phyloP scores from a whole-genome alignment of 2,797 vertebrate genomes.

The Myripristis jacobus region DNA sequence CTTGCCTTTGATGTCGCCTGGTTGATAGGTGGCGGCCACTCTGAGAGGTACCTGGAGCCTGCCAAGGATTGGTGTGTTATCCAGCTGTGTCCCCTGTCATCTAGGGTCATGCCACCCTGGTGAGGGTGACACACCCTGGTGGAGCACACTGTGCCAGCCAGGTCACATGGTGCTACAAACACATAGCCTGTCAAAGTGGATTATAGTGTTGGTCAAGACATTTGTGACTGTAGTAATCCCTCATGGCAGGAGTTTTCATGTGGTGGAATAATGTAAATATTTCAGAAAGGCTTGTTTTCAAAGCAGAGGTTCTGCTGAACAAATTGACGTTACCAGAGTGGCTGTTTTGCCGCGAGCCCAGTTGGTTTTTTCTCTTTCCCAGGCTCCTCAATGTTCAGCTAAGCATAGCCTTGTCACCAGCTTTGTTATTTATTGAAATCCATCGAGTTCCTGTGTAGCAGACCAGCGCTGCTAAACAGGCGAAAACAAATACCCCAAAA shows the following conservation, averaged over 20 bases:
- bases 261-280: slow-evolving; percentile 65
- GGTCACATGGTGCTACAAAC: slow-evolving; percentile 58
- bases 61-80: slow-evolving; percentile 48
- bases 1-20: slow-evolving; percentile 59
- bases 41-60: slow-evolving; percentile 53
- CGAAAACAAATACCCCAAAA: slow-evolving; percentile 11
- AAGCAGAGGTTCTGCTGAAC: slow-evolving; percentile 21
- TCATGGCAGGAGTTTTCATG: slow-evolving; percentile 52
- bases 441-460: slow-evolving; percentile 12
- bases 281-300: slow-evolving; percentile 41
- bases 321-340: slow-evolving; percentile 36
- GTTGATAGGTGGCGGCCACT: slow-evolving; percentile 43
- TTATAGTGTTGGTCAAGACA: slow-evolving; percentile 57
- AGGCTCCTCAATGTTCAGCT: slow-evolving; percentile 39
- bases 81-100: slow-evolving; percentile 66
- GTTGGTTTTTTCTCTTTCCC: slow-evolving; percentile 19
- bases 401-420: slow-evolving; percentile 11
- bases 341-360: slow-evolving; percentile 2
- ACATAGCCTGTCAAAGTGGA: slow-evolving; percentile 52
- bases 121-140: slow-evolving; percentile 60
- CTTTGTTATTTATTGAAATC: slow-evolving; percentile 33
- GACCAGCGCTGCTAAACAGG: neutral
- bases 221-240: slow-evolving; percentile 59
- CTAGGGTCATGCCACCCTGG: slow-evolving; percentile 64
- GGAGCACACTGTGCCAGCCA: slow-evolving; percentile 25